Conservation (phyloP, 2,797 vertebrate species). For the Enteromius fasciolatus region DNA sequence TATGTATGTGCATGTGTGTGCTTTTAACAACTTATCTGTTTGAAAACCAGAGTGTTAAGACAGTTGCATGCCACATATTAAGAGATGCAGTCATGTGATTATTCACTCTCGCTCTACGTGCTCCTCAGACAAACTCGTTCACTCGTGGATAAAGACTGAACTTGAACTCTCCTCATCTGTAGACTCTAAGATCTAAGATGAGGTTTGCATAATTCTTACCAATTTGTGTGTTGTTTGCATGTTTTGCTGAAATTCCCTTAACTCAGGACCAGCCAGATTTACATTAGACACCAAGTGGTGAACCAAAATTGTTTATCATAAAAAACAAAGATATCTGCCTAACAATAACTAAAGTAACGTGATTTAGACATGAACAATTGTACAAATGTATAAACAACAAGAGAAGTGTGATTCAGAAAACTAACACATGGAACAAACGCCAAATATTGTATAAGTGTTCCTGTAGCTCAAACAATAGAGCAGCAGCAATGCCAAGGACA, state of each 20-base stretch:
- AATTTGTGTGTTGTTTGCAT: conserved; percentile 23
- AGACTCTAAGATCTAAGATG: background rate
- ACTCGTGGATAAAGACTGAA: conserved; percentile 4
- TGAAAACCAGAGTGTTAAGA: conserved; percentile 26
- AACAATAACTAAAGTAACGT: background rate
- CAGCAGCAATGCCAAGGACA: background rate
- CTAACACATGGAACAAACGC: background rate
- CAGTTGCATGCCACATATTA: conserved; percentile 32
- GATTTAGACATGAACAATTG: background rate
- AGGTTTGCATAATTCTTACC: background rate
- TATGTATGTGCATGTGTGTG: conserved; percentile 30
- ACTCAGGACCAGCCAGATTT: background rate
- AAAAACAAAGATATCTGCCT: background rate
- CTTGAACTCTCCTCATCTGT: background rate
- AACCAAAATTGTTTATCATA: background rate
- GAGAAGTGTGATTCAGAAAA: background rate
- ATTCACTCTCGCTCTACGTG: background rate
- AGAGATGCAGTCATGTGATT: conserved; percentile 21
- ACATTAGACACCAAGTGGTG: background rate
- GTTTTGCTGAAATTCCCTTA: background rate
- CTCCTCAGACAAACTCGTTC: background rate
- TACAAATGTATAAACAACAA: conserved; percentile 6
- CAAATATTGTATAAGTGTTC: background rate
- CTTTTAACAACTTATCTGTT: conserved; percentile 17
- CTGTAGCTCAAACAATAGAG: background rate